Percentiles rank a stretch among this genome's conserved stretches.
Evolutionary conservation across 2,888 invertebrate genomes (phyloP).

Genomic region (Leptarthrus brevirostris): DNA sequence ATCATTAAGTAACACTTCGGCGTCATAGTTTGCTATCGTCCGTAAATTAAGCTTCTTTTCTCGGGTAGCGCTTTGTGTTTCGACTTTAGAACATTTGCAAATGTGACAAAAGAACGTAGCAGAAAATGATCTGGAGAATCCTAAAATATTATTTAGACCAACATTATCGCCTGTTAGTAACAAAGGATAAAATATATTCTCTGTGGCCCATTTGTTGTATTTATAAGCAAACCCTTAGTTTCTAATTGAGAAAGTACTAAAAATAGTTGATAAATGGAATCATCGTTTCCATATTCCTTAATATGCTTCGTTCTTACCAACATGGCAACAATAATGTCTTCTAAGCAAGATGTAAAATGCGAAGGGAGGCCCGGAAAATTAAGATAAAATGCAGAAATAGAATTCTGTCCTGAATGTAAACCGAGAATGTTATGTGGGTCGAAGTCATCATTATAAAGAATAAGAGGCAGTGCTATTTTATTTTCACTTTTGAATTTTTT

Average conservation of each 20-base stretch:
- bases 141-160: constrained; percentile 15
- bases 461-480: no score
- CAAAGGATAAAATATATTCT: background rate
- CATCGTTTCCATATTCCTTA: constrained; percentile 22
- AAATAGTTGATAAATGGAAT: background rate
- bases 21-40: background rate
- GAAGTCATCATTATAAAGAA: constrained; percentile 27
- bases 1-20: background rate
- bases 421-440: constrained; percentile 14
- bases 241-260: background rate
- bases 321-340: constrained; percentile 3
- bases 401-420: constrained; percentile 12
- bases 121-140: background rate
- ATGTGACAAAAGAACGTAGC: background rate
- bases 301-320: background rate
- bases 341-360: background rate
- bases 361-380: no score
- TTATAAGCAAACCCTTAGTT: background rate
- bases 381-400: constrained; percentile 13
- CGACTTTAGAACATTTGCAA: background rate
- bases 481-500: no score
- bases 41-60: background rate
- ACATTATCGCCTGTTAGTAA: background rate
- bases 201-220: background rate
- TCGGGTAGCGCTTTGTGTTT: background rate